A percentile compares a stretch with the other conserved stretches of the same genome.
These are phyloP conservation scores for Caprella mutica DNA, from an alignment of 2,888 invertebrate species.

Conservation along the genomic window DNA sequence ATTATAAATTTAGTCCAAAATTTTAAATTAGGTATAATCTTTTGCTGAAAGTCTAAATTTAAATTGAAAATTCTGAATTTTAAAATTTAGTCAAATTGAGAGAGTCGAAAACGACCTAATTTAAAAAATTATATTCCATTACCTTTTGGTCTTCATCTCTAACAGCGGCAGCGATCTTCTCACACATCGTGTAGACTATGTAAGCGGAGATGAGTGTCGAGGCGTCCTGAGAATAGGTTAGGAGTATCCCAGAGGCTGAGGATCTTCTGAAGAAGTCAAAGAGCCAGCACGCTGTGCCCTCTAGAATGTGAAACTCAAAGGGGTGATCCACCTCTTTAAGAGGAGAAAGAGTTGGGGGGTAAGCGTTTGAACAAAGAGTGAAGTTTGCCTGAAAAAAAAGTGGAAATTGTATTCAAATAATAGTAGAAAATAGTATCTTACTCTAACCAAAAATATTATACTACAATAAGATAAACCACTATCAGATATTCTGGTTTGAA, in stretches of 20 bases:
- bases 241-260: constrained; percentile 89
- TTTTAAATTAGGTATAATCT: too few species aligned
- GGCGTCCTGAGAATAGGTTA: constrained; percentile 93
- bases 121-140: too few species aligned
- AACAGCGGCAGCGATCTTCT: constrained; percentile 64
- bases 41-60: too few species aligned
- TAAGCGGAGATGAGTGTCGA: constrained; percentile 91
- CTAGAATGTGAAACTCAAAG: constrained; percentile 76
- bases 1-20: too few species aligned
- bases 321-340: constrained; percentile 50
- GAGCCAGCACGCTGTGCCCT: constrained; percentile 95
- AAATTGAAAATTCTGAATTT: too few species aligned
- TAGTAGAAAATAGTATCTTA: too few species aligned
- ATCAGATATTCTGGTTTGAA: too few species aligned
- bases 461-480: too few species aligned
- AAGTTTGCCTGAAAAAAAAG: background rate
- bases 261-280: constrained; percentile 74
- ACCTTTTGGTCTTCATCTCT: constrained; percentile 54
- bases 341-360: background rate
- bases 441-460: too few species aligned
- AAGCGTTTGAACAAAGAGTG: background rate
- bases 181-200: constrained; percentile 91
- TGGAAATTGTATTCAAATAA: too few species aligned
- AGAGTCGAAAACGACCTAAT: too few species aligned
- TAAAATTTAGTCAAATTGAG: too few species aligned